Evolutionary conservation across 2,113 vertebrate species (phyloP), one percentile per base, ranked within the genome.

Genomic region (Microtus montanus): DNA sequence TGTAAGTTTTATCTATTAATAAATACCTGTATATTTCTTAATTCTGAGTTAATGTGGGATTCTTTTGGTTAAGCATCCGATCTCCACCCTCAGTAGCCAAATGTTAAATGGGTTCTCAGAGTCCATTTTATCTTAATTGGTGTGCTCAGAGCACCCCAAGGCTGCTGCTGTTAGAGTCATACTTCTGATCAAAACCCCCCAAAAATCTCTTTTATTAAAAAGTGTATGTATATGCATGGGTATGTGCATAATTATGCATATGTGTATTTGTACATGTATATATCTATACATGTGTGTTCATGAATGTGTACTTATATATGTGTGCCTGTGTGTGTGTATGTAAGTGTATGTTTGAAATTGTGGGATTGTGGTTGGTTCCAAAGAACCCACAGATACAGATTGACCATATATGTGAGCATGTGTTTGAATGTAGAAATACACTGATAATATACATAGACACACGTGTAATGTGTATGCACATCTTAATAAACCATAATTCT

Each of bases 91-190:
- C 52, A 74, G 66, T 41, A 89, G 41, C 58, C 33, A 83, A 64
- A 70, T 78, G 52, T 82, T 93, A 86, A 95, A 35, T 35, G 86
- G 44, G 26, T 92, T 93, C 96, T 66, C 44, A 91, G 58, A 73
- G 63, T 33, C n/a, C 10, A 19, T 15, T 91, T 73, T 84, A 49
- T 74, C 47, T 95, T 85, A 70, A 20, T 63, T 12, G 63, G 6
- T 6, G 1, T 41, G 7, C n/a, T 93, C 33, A 64, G 41, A 77
- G 52, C 52, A n/a, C 41, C 7, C 49, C 24, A 1, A 44, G 2
- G n/a, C 38, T 82, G 19, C 30, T 35, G 10, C 54, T 20, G 41
- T 33, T 71, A 17, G 33, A 71, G 44, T n/a, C 52, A 85, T 6
- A 89, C 19, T 93, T 93, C 38, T 74, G 35, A 75, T 66, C 77